These are phyloP conservation scores for Gastrophryne carolinensis DNA, from an alignment of 2,797 vertebrate species.

Conservation along the genomic window DNA sequence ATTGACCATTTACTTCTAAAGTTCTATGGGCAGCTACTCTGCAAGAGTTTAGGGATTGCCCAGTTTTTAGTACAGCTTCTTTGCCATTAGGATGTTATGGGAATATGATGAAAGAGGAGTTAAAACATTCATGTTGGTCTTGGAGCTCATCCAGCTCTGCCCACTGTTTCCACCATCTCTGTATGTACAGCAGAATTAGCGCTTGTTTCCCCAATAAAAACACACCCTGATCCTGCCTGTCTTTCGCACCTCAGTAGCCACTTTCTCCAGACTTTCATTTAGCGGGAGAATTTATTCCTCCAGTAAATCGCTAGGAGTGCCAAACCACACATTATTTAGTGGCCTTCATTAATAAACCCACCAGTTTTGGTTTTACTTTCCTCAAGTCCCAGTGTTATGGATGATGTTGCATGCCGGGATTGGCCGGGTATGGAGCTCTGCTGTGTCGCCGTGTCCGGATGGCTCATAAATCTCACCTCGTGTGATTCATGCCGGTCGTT, in stretches of 20 bases:
- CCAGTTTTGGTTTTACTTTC: constrained; percentile 49
- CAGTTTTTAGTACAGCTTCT: too few species aligned
- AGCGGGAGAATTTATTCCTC: constrained; percentile 55
- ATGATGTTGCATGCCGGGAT: constrained; percentile 41
- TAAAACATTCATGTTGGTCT: not conserved
- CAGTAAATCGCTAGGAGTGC: constrained; percentile 56
- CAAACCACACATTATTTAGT: constrained; percentile 57
- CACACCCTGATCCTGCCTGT: constrained; percentile 17
- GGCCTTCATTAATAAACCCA: constrained; percentile 61
- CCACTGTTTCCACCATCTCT: constrained; percentile 18
- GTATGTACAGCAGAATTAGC: constrained; percentile 51
- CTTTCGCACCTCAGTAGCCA: constrained; percentile 54
- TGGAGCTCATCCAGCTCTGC: not conserved
- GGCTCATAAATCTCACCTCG: constrained; percentile 55
- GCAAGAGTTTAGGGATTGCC: too few species aligned
- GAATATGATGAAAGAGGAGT: not conserved
- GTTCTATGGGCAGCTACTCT: too few species aligned
- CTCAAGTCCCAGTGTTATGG: constrained; percentile 49
- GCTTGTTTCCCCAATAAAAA: constrained; percentile 50
- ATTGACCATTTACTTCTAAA: too few species aligned
- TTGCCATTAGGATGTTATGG: too few species aligned
- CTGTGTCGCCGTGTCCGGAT: constrained; percentile 49
- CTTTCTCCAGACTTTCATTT: constrained; percentile 55
- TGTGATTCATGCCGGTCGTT: constrained; percentile 35
- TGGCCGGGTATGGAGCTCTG: constrained; percentile 35